Evolutionary conservation across 2,888 invertebrate genomes (phyloP).

Genomic region (Tipula helvola): DNA sequence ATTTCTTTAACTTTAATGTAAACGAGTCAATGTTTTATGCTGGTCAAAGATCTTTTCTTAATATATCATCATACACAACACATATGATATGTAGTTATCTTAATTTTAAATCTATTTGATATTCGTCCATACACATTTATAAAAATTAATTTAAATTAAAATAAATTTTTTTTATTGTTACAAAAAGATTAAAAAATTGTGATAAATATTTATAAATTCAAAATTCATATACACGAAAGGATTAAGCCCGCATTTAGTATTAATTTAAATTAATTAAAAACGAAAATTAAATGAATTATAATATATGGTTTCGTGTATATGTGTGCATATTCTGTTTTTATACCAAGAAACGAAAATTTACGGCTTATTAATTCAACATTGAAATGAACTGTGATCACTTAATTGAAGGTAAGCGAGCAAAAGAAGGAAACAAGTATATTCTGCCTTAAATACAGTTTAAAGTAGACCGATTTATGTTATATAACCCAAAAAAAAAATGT

Average conservation of each 20-base stretch:
- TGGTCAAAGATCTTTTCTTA: not conserved
- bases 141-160: not conserved
- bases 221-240: not conserved
- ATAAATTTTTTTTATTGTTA: not conserved
- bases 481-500: too few species aligned
- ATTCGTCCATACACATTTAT: not conserved
- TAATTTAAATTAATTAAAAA: not conserved
- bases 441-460: too few species aligned
- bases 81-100: not conserved
- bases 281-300: not conserved
- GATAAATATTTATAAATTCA: not conserved
- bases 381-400: not conserved
- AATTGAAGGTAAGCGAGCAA: too few species aligned
- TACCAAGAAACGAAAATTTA: not conserved
- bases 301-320: not conserved
- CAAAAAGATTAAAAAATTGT: not conserved
- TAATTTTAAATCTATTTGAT: not conserved
- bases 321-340: not conserved
- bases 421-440: too few species aligned
- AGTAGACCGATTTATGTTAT: too few species aligned
- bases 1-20: not conserved
- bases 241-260: not conserved
- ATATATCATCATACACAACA: not conserved
- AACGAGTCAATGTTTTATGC: not conserved
- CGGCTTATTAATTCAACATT: not conserved